Conservation (phyloP, 2,797 vertebrate species). For the Lepilemur ruficaudatus region DNA sequence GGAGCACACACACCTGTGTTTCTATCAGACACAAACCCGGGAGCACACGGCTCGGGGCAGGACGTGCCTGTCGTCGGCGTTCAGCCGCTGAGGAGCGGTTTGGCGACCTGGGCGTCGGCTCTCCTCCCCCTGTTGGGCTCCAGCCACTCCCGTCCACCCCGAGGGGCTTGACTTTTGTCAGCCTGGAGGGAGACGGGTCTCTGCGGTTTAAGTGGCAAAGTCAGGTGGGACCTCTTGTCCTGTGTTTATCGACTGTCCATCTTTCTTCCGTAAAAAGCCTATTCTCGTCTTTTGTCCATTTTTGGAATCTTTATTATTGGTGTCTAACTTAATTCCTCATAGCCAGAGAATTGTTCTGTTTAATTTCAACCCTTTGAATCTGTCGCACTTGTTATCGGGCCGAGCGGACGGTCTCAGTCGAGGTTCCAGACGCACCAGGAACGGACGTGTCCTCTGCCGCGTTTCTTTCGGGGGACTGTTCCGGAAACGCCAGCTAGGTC, state of each 20-base stretch:
- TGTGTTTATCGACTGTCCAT: rapidly evolving
- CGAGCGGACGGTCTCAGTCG: too few relatives aligned
- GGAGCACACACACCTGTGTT: too few relatives aligned
- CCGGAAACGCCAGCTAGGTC: neutral
- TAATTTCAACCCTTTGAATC: neutral
- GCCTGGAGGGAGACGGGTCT: too few relatives aligned
- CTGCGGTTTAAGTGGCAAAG: too few relatives aligned
- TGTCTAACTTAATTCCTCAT: neutral
- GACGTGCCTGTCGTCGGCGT: rapidly evolving
- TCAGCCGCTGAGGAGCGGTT: rapidly evolving
- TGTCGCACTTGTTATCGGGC: neutral
- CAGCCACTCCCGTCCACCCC: rapidly evolving
- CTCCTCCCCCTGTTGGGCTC: neutral
- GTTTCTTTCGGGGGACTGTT: neutral
- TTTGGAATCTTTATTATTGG: neutral
- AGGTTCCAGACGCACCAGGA: neutral
- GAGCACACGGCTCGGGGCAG: rapidly evolving
- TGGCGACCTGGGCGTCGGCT: rapidly evolving
- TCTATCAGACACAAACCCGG: neutral
- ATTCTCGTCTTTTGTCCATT: neutral
- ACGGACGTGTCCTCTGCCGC: neutral
- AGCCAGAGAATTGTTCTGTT: neutral
- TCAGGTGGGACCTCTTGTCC: too few relatives aligned
- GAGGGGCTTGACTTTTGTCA: neutral
- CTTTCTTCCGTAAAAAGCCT: neutral